Evolutionary conservation across 1,140 invertebrate species (phyloP), one percentile per base, ranked within the genome.

Genomic region (Phocides pigmalion): DNA sequence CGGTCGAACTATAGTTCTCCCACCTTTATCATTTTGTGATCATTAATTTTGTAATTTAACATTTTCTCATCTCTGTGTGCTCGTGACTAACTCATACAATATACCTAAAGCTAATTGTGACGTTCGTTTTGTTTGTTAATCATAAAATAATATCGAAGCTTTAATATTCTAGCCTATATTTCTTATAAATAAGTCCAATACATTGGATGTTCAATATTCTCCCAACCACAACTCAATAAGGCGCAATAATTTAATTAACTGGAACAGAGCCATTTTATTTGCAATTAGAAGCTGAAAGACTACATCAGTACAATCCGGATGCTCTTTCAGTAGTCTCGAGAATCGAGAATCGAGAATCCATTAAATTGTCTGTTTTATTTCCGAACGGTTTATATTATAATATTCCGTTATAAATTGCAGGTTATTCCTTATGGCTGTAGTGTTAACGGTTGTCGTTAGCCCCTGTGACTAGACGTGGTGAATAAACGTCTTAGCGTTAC

Each of bases 301-400:
- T 74, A 72, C 70, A 82, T 74, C 76, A 66, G 71, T 76, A 79
- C 74, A 79, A 59, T 71, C 64, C 59, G 66, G 59, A 41, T 64
- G 70, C 64, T 70, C 49, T 51, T 51, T 51, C 32, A 51, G 28
- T 15, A 35, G 32, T 6, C n/a, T n/a, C n/a, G n/a, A n/a, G n/a
- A n/a, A n/a, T n/a, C n/a, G n/a, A 28, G 47, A 50, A 35, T 46
- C 64, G 56, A 28, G 32, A 67, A 58, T 49, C 59, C 56, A 28
- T 15, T 62, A 73, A 82, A 83, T 77, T 82, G 76, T 74, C 75
- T 70, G 66, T 75, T 84, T 79, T 77, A 79, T 71, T n/a, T 77
- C 70, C 49, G 76, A 79, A 70, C 70, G 64, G 74, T 64, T 73
- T 79, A 66, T 70, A 79, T 80, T 69, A 68, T 76, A 70, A 82